Percentiles rank a stretch among this genome's conserved stretches.
These are phyloP conservation scores for Coecobrya sp. DNA, from an alignment of 2,888 invertebrate species.

Conservation along the genomic window DNA sequence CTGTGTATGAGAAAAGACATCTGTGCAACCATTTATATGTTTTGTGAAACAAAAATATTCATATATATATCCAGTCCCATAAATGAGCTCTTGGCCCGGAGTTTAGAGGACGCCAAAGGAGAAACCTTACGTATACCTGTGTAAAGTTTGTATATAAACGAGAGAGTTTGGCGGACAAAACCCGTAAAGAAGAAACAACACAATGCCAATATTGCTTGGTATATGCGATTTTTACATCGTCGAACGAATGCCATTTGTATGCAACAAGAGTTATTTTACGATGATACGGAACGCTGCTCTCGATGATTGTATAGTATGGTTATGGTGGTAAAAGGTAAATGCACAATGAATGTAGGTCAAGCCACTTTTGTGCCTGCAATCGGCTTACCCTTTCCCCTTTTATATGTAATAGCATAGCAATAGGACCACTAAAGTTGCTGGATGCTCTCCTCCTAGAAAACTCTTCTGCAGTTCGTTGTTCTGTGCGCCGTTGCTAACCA, in stretches of 20 bases:
- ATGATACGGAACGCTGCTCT: conserved; percentile 73
- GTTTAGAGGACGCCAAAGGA: not conserved
- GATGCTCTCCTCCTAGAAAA: not conserved
- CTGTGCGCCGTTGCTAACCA: not conserved
- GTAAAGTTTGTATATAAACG: not conserved
- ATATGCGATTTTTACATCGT: conserved; percentile 49
- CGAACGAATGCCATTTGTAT: conserved; percentile 70
- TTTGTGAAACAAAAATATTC: conserved; percentile 44
- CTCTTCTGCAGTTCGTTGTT: not conserved
- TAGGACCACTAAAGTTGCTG: not conserved
- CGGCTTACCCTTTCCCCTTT: conserved; percentile 70
- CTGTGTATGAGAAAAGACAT: not conserved
- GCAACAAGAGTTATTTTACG: conserved; percentile 79
- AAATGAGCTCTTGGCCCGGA: conserved; percentile 25
- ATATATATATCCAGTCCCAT: conserved; percentile 51
- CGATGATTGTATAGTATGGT: conserved; percentile 57
- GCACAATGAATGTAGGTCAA: conserved; percentile 76
- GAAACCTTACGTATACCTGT: not conserved
- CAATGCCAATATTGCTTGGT: not conserved
- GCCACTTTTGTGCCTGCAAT: conserved; percentile 67
- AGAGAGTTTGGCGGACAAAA: not conserved
- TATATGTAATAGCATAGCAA: conserved; percentile 12
- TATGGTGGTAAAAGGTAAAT: conserved; percentile 73
- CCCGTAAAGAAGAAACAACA: conserved; percentile 44
- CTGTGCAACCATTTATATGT: conserved; percentile 35